phyloP scores from a whole-genome alignment of 2,888 invertebrate species.

The Seira sanloemensis region DNA sequence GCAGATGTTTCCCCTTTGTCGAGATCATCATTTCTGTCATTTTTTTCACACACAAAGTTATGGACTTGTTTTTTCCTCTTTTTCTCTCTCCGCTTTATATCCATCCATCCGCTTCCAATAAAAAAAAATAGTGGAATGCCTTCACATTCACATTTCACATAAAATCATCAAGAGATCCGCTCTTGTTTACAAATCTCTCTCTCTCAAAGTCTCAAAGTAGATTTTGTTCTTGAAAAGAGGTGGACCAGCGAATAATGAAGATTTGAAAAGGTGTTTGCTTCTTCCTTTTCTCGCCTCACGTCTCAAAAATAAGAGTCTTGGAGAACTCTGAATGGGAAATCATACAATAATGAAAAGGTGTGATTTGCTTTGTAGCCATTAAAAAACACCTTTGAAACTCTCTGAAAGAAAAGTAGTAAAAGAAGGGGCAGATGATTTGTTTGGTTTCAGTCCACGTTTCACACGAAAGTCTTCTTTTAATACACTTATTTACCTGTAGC shows the following conservation, averaged over 20 bases:
- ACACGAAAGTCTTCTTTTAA: not conserved
- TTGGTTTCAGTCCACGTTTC: constrained; percentile 4
- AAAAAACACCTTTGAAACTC: constrained; percentile 31
- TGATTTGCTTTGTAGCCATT: constrained; percentile 53
- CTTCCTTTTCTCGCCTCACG: not conserved
- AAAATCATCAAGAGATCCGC: too few species aligned
- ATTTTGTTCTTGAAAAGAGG: too few species aligned
- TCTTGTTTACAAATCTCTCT: not conserved
- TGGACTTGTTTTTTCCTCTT: not conserved
- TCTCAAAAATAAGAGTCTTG: not conserved
- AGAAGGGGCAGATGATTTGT: not conserved
- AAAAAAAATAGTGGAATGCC: not conserved
- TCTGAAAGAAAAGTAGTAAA: too few species aligned
- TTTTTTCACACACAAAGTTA: constrained; percentile 33
- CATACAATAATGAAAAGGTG: constrained; percentile 53
- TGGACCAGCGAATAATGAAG: not conserved
- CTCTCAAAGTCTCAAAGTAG: not conserved
- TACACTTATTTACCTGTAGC: too few species aligned
- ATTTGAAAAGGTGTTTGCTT: constrained; percentile 1
- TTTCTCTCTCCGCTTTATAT: too few species aligned
- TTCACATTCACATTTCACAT: constrained; percentile 4
- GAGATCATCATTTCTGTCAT: constrained; percentile 52
- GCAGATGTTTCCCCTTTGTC: constrained; percentile 29
- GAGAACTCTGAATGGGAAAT: not conserved
- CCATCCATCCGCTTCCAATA: not conserved